Percentiles rank a stretch among this genome's conserved stretches.
Evolutionary conservation across 2,888 invertebrate genomes (phyloP).

Genomic region (Pachliopta kotzebuea): DNA sequence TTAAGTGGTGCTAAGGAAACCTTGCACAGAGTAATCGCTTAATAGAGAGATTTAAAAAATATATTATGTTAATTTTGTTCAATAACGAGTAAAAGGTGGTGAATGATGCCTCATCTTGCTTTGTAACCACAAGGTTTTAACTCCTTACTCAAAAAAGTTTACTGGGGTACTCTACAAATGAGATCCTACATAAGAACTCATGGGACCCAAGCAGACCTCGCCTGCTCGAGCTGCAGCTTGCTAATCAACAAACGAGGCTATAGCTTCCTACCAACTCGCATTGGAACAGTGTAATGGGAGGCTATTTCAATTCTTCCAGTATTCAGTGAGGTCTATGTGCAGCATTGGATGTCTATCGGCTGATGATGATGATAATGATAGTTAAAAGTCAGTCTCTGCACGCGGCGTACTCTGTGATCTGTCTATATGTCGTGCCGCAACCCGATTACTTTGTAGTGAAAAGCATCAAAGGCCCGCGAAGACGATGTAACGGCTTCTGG

Average conservation of each 20-base stretch:
- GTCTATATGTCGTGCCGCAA: constrained; percentile 7
- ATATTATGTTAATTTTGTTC: not conserved
- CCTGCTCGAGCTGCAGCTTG: too few species aligned
- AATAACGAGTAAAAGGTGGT: not conserved
- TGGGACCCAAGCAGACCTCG: too few species aligned
- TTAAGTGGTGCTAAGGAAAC: constrained; percentile 18
- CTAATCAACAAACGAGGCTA: too few species aligned
- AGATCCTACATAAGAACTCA: too few species aligned
- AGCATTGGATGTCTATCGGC: not conserved
- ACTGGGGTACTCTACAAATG: too few species aligned
- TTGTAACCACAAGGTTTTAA: too few species aligned
- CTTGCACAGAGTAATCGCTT: constrained; percentile 4
- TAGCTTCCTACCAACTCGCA: too few species aligned
- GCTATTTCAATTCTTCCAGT: too few species aligned
- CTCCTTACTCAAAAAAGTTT: too few species aligned
- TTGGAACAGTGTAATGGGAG: too few species aligned
- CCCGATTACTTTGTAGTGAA: constrained; percentile 32
- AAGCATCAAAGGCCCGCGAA: constrained; percentile 29
- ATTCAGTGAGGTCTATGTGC: not conserved
- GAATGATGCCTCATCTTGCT: too few species aligned
- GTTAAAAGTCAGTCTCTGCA: not conserved
- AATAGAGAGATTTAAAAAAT: constrained; percentile 1
- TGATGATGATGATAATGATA: not conserved
- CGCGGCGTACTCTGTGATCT: constrained; percentile 3
- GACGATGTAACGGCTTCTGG: constrained; percentile 33